These are phyloP conservation scores for Pangasius sanitwongsei DNA, from an alignment of 2,797 vertebrate species.

Conservation along the genomic window DNA sequence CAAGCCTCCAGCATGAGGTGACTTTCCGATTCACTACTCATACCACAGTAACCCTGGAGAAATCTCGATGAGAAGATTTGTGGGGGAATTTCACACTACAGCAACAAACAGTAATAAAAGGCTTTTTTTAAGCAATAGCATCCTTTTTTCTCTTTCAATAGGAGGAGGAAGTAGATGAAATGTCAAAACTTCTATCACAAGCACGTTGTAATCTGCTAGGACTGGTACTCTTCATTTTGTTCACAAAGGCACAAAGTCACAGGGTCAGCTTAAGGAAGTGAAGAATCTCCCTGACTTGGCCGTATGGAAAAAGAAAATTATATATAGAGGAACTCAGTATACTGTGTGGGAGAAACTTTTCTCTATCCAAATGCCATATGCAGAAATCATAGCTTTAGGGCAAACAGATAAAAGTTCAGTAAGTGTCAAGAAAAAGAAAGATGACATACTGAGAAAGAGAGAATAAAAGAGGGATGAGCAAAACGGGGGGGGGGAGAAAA, in stretches of 20 bases:
- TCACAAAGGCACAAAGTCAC: constrained; percentile 13
- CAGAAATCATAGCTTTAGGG: constrained; percentile 38
- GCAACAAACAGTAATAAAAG: neutral
- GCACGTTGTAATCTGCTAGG: constrained; percentile 22
- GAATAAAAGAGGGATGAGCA: constrained; percentile 32
- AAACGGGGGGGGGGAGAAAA: neutral
- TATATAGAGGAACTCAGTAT: constrained; percentile 13
- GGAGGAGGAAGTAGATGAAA: constrained; percentile 19
- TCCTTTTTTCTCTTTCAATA: constrained; percentile 15
- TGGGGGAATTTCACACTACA: neutral
- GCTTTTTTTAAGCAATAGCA: constrained; percentile 1
- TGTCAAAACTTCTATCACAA: constrained; percentile 16
- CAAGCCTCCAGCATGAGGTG: neutral
- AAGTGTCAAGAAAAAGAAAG: neutral
- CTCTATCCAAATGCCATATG: constrained; percentile 31
- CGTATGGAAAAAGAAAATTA: constrained; percentile 32
- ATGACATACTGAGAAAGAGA: neutral
- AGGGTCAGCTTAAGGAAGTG: constrained; percentile 36
- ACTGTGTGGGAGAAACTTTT: constrained; percentile 34
- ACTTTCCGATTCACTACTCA: neutral
- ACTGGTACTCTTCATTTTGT: constrained; percentile 21
- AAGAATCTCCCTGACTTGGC: constrained; percentile 26
- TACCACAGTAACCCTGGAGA: neutral
- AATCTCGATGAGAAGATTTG: neutral
- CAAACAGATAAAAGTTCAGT: constrained; percentile 24